Evolutionary conservation across 2,113 vertebrate species (phyloP).

Genomic region (Corydoras maculifer): DNA sequence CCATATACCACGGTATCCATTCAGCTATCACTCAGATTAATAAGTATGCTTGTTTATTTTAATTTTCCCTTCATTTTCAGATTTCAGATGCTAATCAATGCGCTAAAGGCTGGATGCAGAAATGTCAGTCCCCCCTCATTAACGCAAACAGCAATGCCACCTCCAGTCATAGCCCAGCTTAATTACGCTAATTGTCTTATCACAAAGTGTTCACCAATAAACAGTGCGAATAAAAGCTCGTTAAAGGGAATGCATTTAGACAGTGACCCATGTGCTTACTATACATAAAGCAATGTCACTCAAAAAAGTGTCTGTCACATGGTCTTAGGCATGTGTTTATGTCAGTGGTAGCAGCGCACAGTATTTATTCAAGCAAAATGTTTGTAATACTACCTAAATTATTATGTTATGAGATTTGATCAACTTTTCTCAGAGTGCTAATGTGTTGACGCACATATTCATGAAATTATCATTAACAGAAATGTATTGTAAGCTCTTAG

Average conservation of each 20-base stretch:
- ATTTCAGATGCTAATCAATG: constrained; percentile 17
- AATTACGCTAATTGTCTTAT: constrained; percentile 33
- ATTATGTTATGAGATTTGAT: no score
- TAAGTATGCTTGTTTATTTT: background rate
- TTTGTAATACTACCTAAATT: no score
- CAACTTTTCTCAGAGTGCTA: background rate
- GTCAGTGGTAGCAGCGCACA: background rate
- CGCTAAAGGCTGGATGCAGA: constrained; percentile 10
- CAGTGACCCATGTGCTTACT: constrained; percentile 1
- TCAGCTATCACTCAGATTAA: background rate
- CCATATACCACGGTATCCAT: no score
- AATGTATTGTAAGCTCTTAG: background rate
- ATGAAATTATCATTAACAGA: background rate
- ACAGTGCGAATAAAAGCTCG: constrained; percentile 15
- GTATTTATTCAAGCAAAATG: no score
- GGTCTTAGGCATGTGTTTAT: background rate
- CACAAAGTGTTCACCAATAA: constrained; percentile 20
- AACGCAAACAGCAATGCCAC: constrained; percentile 26
- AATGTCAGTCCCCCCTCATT: constrained; percentile 30
- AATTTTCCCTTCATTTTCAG: constrained; percentile 3
- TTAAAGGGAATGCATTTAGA: constrained; percentile 13
- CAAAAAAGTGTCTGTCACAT: background rate
- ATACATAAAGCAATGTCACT: background rate
- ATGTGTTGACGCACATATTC: background rate
- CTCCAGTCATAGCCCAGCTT: constrained; percentile 25